Evolutionary conservation across 2,797 vertebrate genomes (phyloP), one percentile per base, ranked within the genome.

Genomic region (Menidia menidia): DNA sequence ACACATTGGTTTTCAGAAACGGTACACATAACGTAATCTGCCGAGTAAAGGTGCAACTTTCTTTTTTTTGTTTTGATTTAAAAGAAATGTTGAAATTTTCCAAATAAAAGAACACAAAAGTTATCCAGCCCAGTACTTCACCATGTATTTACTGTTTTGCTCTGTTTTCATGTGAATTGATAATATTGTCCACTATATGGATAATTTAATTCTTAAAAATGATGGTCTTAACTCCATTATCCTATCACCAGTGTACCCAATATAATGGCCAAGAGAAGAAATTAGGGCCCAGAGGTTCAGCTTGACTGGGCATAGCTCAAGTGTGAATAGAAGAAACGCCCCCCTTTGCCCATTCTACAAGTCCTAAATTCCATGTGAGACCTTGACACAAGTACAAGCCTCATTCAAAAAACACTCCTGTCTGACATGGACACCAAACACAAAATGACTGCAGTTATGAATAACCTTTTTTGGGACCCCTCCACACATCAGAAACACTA

Each of bases 271-370:
- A 44, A 44, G 77, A 66, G 79, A 83, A 50, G 73, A 87, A 70
- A 88, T 83, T 84, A 85, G 87, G 86, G 86, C 84, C 65, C 16
- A 60, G 81, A 79, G 88, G 90, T 94, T 94, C 81, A 83, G 93
- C 93, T 89, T 95, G 92, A 92, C 87, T 94, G 87, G 87, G 91
- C 92, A 90, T 87, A 92, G 87, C 88, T 93, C 89, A 92, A 89
- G 92, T 94, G 92, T 94, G 91, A 94, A 92, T 82, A 30, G 77
- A 78, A 81, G 80, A 84, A 87, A 91, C 90, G 91, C 92, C 93
- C 25, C 25, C 91, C 82, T 87, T 87, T 70, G 81, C 87, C 89
- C 86, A 83, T 92, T 93, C 88, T 87, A 84, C 86, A 83, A 83
- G 67, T 75, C 68, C 64, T 64, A 85, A 81, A 81, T 64, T 88